Conservation (phyloP, 2,888 invertebrate species). For the Sphinx pinastri region DNA sequence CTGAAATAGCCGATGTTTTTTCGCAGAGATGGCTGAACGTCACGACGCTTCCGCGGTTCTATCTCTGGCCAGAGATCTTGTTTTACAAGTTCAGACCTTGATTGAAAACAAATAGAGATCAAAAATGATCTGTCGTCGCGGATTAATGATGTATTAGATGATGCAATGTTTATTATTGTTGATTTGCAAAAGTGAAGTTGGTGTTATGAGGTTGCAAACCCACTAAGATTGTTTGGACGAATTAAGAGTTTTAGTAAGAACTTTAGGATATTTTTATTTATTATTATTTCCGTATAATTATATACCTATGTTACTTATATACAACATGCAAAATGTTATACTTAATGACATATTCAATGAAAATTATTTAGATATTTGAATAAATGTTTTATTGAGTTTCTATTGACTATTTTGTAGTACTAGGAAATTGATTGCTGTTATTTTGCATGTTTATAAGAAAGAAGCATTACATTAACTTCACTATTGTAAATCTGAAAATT, state of each 20-base stretch:
- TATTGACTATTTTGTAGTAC: too few relatives aligned
- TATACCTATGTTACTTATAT: too few relatives aligned
- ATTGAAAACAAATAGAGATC: constrained; percentile 93
- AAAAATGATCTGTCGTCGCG: constrained; percentile 33
- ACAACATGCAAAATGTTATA: too few relatives aligned
- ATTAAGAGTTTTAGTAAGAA: too few relatives aligned
- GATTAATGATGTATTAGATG: constrained; percentile 13
- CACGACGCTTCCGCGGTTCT: constrained; percentile 94
- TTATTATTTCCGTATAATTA: too few relatives aligned
- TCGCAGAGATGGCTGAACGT: constrained; percentile 97
- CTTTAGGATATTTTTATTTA: too few relatives aligned
- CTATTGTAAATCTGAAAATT: not conserved
- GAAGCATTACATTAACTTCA: not conserved
- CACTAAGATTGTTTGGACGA: not conserved
- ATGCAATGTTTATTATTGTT: constrained; percentile 10
- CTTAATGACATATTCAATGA: too few relatives aligned
- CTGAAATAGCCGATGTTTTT: constrained; percentile 33
- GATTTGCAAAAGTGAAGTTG: constrained; percentile 17
- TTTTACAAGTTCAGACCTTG: constrained; percentile 94
- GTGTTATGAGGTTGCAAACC: not conserved
- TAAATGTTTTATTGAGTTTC: too few relatives aligned
- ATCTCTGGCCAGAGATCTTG: constrained; percentile 92
- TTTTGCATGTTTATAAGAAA: not conserved
- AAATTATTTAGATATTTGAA: too few relatives aligned
- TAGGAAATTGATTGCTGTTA: too few relatives aligned